These are phyloP conservation scores for Littorina saxatilis DNA, from an alignment of 1,140 invertebrate species.

Conservation along the genomic window DNA sequence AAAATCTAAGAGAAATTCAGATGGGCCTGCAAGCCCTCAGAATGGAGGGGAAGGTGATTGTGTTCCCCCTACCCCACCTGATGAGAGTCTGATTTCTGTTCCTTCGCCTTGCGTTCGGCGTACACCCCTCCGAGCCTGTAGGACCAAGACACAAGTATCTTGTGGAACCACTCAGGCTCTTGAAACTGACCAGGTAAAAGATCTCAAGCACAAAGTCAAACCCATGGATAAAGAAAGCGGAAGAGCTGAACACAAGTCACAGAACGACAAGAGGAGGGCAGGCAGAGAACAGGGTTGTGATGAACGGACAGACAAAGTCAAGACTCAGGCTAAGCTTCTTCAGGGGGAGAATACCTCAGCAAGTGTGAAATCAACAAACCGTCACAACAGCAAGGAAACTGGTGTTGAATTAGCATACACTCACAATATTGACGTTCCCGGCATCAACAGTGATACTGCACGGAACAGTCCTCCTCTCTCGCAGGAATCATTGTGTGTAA, in stretches of 20 bases:
- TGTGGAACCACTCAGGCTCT: background rate
- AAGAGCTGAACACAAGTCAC: background rate
- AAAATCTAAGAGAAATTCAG: too few relatives aligned
- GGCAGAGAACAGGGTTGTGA: background rate
- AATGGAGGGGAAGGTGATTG: slow-evolving; percentile 61
- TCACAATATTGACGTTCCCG: background rate
- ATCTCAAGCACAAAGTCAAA: too few relatives aligned
- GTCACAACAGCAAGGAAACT: background rate
- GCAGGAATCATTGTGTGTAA: slow-evolving; percentile 71
- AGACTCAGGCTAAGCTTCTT: too few relatives aligned
- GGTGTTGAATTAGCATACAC: background rate
- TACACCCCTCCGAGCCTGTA: slow-evolving; percentile 30
- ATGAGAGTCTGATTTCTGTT: slow-evolving; percentile 3
- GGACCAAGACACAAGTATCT: background rate
- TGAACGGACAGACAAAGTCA: too few relatives aligned
- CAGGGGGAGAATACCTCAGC: background rate
- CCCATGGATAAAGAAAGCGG: slow-evolving; percentile 1
- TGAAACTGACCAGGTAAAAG: too few relatives aligned
- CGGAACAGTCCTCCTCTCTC: slow-evolving; percentile 44
- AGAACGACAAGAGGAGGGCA: background rate
- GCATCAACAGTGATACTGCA: background rate
- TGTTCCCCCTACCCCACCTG: slow-evolving; percentile 68
- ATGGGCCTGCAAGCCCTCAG: slow-evolving; percentile 5
- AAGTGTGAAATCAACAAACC: too few relatives aligned
- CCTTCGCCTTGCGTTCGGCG: slow-evolving; percentile 20